A percentile compares a stretch with the other conserved stretches of the same genome.
Evolutionary conservation across 2,888 invertebrate genomes (phyloP).

Genomic region (Ephialtes manifestator): DNA sequence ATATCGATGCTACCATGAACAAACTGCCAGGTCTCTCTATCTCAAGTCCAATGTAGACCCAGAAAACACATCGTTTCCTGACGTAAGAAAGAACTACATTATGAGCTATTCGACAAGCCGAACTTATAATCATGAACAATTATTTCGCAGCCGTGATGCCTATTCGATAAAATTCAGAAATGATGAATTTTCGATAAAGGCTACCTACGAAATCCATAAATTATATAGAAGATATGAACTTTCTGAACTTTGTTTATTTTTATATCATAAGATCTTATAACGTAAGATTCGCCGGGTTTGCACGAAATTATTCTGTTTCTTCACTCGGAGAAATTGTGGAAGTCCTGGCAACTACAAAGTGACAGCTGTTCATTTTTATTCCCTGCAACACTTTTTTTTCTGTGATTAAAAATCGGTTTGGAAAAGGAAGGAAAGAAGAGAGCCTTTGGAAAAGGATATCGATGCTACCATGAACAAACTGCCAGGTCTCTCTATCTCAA

Average conservation of each 20-base stretch:
- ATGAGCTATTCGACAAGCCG: conserved; percentile 24
- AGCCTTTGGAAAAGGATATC: conserved; percentile 53
- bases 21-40: conserved; percentile 40
- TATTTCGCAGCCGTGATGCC: conserved; percentile 34
- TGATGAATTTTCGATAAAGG: conserved; percentile 44
- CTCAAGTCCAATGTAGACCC: conserved; percentile 3
- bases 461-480: conserved; percentile 49
- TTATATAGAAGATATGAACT: neutral
- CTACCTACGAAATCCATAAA: conserved; percentile 37
- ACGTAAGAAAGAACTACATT: conserved; percentile 5
- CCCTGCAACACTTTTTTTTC: no score
- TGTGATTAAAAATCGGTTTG: no score
- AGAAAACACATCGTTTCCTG: conserved; percentile 7
- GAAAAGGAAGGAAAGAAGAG: conserved; percentile 61
- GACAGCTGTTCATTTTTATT: no score
- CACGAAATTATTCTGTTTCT: no score
- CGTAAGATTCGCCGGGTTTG: no score
- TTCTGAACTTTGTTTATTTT: neutral
- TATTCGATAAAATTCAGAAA: conserved; percentile 13
- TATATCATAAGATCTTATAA: neutral
- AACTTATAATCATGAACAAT: conserved; percentile 53
- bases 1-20: conserved; percentile 58
- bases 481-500: conserved; percentile 30
- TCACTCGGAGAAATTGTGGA: no score
- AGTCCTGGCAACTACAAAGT: no score